Base-by-base conservation (phyloP, 2,888 invertebrate species). In the Microchrysa polita region DNA sequence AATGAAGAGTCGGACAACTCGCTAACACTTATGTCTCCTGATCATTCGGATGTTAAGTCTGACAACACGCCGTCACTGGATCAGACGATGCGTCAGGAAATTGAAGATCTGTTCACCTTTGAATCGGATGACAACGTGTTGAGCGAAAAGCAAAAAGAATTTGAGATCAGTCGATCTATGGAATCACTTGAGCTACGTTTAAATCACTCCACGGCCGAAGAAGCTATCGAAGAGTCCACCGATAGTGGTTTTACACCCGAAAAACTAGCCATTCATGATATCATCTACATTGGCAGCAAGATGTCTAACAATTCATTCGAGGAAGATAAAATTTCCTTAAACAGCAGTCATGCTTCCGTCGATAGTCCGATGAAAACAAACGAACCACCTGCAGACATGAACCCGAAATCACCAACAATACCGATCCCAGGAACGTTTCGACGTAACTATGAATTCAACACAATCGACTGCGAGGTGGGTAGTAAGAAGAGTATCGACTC, bases 81-180 rank as follows among this genome's bases (percentile, higher is more conserved):
- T 61, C 71, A 76, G 0, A 74, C 79, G n/a, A 78, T 79, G 18
- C 74, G 52, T 53, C 76, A 44, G 83, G 82, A 87, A 80, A 80
- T 82, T 78, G 79, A 91, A 77, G 90, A 90, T 77, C 89, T 94
- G 53, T 93, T 91, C 79, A 89, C 90, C 75, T 92, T 93, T 81
- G 94, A 95, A 79, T 88, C 88, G 40, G 92, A 92, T 76, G 86
- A 61, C 22, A 83, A 84, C 73, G 84, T 83, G 40, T 80, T 79
- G 52, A 5, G 42, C 27, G 74, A 75, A 42, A 72, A 72, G 12
- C 71, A 55, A 27, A 79, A n/a, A 78, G 81, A 74, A 79, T 79
- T 79, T 42, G 84, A 85, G 73, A 82, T 79, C 67, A 84, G 82
- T 69, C 16, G 20, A n/a, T 84, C 87, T 0, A 78, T 86, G 0